These are phyloP conservation scores for Acestrorhynchus altus DNA, from an alignment of 2,797 vertebrate genomes.

Conservation along the genomic window DNA sequence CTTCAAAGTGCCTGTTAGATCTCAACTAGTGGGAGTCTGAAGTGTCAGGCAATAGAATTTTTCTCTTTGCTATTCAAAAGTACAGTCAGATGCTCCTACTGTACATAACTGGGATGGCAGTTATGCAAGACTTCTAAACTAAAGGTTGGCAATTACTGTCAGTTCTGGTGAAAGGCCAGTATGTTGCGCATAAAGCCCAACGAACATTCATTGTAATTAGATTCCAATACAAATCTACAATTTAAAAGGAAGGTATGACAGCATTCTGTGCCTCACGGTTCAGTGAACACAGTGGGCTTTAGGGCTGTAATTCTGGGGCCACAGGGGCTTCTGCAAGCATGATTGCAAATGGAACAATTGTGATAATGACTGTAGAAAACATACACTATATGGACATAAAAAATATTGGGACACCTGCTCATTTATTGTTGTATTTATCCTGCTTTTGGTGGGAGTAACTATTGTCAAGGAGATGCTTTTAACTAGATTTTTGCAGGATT, in stretches of 20 bases:
- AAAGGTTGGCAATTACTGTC: constrained; percentile 6
- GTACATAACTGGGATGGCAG: constrained; percentile 1
- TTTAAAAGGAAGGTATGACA: not conserved
- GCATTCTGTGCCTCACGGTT: not conserved
- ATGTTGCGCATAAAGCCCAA: not conserved
- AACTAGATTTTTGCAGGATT: too few relatives aligned
- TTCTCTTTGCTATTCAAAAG: constrained; percentile 7
- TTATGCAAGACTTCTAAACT: not conserved
- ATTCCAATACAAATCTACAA: not conserved
- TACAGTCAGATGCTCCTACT: not conserved
- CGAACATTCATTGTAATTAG: not conserved
- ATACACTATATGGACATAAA: too few relatives aligned
- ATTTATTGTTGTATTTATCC: too few relatives aligned
- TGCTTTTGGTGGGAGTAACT: too few relatives aligned
- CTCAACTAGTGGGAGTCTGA: not conserved
- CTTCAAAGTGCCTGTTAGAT: constrained; percentile 17
- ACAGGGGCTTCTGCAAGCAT: not conserved
- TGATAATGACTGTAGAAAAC: too few relatives aligned
- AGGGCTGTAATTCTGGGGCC: not conserved
- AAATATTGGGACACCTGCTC: too few relatives aligned
- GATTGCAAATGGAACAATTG: not conserved
- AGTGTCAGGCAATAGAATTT: constrained; percentile 11
- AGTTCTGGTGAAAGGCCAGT: not conserved
- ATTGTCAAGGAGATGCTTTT: too few relatives aligned
- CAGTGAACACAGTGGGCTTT: not conserved